Percentiles rank a stretch among this genome's conserved stretches.
These are phyloP conservation scores for Tadarida brasiliensis DNA, from an alignment of 2,797 vertebrate genomes.

Conservation along the genomic window DNA sequence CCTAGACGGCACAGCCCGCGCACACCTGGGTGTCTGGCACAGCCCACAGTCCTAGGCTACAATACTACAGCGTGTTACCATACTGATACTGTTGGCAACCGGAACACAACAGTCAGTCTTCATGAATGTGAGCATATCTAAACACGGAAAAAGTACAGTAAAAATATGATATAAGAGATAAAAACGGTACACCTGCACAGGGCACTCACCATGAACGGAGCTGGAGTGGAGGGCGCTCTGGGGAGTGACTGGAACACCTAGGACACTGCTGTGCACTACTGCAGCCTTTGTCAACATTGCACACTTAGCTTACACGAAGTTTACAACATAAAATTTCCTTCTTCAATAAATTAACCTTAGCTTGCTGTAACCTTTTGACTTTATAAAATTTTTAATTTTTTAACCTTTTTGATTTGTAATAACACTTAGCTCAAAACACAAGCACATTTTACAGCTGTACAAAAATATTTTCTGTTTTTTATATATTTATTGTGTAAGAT, in stretches of 20 bases:
- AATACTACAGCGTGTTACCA: too few relatives aligned
- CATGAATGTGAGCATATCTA: neutral
- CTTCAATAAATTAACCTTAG: neutral
- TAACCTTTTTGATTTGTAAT: neutral
- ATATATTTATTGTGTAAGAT: neutral
- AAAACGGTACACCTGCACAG: too few relatives aligned
- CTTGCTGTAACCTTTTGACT: neutral
- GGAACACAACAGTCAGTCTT: neutral
- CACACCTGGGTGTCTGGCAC: neutral
- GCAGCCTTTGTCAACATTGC: neutral
- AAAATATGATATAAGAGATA: neutral
- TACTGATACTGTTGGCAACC: neutral
- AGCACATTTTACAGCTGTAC: neutral
- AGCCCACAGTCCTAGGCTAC: too few relatives aligned
- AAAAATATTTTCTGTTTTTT: neutral
- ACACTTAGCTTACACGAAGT: neutral
- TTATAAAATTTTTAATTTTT: neutral
- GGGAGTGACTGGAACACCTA: neutral
- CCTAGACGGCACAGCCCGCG: neutral
- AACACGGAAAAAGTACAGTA: neutral
- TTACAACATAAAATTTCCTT: neutral
- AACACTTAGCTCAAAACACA: neutral
- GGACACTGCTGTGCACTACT: neutral
- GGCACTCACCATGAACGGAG: neutral
- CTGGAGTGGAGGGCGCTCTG: too few relatives aligned